phyloP scores from a whole-genome alignment of 2,888 invertebrate species.

The Mechanitis messenoides region DNA sequence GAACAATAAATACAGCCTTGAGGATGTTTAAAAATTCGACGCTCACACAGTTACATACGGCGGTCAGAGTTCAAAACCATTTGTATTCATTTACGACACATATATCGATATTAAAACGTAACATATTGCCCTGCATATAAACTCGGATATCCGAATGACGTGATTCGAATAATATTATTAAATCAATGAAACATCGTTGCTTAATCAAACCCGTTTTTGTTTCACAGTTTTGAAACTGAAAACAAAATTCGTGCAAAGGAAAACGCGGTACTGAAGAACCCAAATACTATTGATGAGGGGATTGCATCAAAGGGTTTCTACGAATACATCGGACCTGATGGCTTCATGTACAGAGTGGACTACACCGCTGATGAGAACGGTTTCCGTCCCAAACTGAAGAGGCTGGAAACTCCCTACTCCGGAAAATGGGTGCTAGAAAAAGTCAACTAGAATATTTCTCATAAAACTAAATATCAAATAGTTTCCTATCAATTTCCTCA shows the following conservation, averaged over 20 bases:
- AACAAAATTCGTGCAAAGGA: conserved; percentile 75
- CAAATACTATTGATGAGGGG: conserved; percentile 68
- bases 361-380: conserved; percentile 74
- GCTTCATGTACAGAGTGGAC: conserved; percentile 72
- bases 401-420: conserved; percentile 68
- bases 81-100: conserved; percentile 49
- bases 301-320: conserved; percentile 72
- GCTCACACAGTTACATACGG: conserved; percentile 25
- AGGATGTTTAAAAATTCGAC: conserved; percentile 41
- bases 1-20: conserved; percentile 42
- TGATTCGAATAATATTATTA: conserved; percentile 6
- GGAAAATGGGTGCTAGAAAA: conserved; percentile 71
- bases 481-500: conserved; percentile 39
- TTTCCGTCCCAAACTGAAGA: conserved; percentile 65
- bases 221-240: conserved; percentile 70
- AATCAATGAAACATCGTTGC: conserved; percentile 2
- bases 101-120: conserved; percentile 37
- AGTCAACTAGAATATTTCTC: conserved; percentile 47
- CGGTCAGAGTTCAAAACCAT: conserved; percentile 59
- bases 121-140: conserved; percentile 11
- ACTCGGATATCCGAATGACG: conserved; percentile 6
- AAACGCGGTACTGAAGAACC: conserved; percentile 69
- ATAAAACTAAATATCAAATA: conserved; percentile 31
- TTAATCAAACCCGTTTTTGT: conserved; percentile 22
- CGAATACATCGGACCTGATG: conserved; percentile 74